phyloP scores from a whole-genome alignment of 2,888 invertebrate species.

The Ceramica pisi region DNA sequence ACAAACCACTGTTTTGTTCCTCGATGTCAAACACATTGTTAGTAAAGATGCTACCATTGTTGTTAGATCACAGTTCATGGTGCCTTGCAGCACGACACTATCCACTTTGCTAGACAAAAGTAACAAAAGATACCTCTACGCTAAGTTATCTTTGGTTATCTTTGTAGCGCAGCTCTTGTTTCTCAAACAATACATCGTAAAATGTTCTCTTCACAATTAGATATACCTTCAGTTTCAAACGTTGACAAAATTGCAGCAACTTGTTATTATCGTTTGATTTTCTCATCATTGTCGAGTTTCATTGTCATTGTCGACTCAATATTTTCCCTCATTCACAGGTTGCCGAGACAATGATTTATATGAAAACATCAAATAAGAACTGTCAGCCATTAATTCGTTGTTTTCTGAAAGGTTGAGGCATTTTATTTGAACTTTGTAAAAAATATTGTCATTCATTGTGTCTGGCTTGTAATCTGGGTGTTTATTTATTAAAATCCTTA shows the following conservation, averaged over 20 bases:
- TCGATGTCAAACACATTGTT: no score
- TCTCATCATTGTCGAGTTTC: slow-evolving; percentile 49
- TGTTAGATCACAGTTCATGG: background rate
- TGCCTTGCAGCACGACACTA: background rate
- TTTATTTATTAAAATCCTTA: background rate
- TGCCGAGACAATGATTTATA: slow-evolving; percentile 28
- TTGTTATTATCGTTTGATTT: slow-evolving; percentile 25
- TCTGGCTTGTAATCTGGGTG: background rate
- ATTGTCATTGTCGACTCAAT: slow-evolving; percentile 42
- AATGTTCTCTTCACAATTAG: slow-evolving; percentile 36
- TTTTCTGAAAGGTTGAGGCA: slow-evolving; percentile 3
- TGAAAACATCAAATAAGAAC: slow-evolving; percentile 39
- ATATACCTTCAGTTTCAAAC: slow-evolving; percentile 13
- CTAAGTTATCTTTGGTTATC: slow-evolving; percentile 22
- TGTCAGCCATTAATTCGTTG: slow-evolving; percentile 14
- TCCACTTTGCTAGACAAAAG: slow-evolving; percentile 29
- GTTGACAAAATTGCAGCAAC: slow-evolving; percentile 21
- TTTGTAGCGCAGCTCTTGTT: slow-evolving; percentile 17
- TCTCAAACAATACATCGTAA: slow-evolving; percentile 38
- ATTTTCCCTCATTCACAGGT: slow-evolving; percentile 25
- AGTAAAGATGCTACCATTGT: background rate
- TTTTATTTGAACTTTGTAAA: background rate
- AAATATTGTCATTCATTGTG: background rate
- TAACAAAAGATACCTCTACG: slow-evolving; percentile 8
- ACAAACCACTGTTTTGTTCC: background rate